Conservation (phyloP, 2,888 invertebrate genomes). For the Synergus umbraculus region DNA sequence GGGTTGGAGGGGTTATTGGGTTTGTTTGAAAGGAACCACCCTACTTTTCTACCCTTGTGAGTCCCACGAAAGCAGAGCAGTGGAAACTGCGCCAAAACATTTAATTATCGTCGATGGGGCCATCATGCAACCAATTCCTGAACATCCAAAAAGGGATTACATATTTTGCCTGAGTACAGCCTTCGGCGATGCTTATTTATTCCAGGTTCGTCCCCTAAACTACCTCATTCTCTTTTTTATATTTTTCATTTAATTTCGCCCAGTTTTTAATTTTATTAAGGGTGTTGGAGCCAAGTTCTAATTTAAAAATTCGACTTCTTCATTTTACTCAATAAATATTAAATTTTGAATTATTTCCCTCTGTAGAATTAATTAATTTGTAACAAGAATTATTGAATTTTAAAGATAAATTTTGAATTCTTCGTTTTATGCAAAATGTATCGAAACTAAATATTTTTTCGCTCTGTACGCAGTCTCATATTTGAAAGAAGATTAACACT, state of each 20-base stretch:
- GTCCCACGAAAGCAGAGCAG: slow-evolving; percentile 92
- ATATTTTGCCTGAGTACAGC: slow-evolving; percentile 99
- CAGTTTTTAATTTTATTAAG: not conserved
- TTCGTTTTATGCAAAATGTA: too few relatives aligned
- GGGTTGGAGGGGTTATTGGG: slow-evolving; percentile 99
- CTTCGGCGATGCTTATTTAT: slow-evolving; percentile 98
- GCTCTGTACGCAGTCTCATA: too few relatives aligned
- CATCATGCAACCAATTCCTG: slow-evolving; percentile 99
- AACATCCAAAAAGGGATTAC: slow-evolving; percentile 98
- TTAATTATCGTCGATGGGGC: slow-evolving; percentile 97
- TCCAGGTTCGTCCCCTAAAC: slow-evolving; percentile 83
- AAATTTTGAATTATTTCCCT: too few relatives aligned
- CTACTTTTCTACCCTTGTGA: slow-evolving; percentile 97
- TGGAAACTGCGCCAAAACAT: slow-evolving; percentile 96
- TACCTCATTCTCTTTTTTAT: not conserved
- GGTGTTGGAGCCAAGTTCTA: too few relatives aligned
- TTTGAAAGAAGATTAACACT: too few relatives aligned
- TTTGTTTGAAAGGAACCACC: slow-evolving; percentile 97
- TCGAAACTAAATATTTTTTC: too few relatives aligned
- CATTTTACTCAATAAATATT: too few relatives aligned
- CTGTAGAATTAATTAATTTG: too few relatives aligned
- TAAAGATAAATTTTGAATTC: too few relatives aligned
- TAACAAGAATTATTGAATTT: too few relatives aligned
- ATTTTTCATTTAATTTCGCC: not conserved
- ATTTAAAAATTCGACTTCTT: too few relatives aligned